These are phyloP conservation scores for Danaus melanippus DNA, from an alignment of 1,140 invertebrate genomes.

Conservation along the genomic window DNA sequence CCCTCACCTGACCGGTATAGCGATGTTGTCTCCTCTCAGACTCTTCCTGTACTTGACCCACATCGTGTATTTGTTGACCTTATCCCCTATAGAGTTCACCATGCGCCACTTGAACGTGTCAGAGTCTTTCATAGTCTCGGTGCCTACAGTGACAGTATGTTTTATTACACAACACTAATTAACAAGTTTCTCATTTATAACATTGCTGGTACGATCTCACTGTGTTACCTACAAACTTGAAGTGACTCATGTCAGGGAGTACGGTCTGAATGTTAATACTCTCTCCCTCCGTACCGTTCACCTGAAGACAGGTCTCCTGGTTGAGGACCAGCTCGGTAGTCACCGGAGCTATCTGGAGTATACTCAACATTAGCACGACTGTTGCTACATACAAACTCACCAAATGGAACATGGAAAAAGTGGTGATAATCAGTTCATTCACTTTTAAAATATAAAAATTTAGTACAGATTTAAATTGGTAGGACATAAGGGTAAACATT, in stretches of 20 bases:
- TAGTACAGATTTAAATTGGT: too few species aligned
- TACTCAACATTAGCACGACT: background rate
- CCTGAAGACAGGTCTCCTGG: slow-evolving; percentile 85
- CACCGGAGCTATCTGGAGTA: slow-evolving; percentile 85
- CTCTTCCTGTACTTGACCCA: slow-evolving; percentile 83
- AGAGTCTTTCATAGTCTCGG: slow-evolving; percentile 77
- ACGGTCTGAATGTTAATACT: slow-evolving; percentile 82
- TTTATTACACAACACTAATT: slow-evolving; percentile 17
- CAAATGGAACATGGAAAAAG: too few species aligned
- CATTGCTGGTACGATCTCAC: too few species aligned
- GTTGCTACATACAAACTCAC: too few species aligned
- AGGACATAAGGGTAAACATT: background rate
- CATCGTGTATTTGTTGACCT: slow-evolving; percentile 90
- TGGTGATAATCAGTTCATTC: too few species aligned
- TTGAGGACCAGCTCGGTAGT: slow-evolving; percentile 84
- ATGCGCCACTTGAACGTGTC: slow-evolving; percentile 83
- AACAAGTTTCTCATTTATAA: too few species aligned
- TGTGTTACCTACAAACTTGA: slow-evolving; percentile 74
- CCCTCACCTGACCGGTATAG: slow-evolving; percentile 71
- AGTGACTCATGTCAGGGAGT: slow-evolving; percentile 86
- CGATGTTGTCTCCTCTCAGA: slow-evolving; percentile 46
- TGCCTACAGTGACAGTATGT: slow-evolving; percentile 47
- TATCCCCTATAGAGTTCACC: slow-evolving; percentile 78
- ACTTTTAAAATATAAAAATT: too few species aligned
- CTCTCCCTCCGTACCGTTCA: slow-evolving; percentile 81